Base-by-base conservation (phyloP, 2,797 vertebrate species). In the Acrocephalus scirpaceus region DNA sequence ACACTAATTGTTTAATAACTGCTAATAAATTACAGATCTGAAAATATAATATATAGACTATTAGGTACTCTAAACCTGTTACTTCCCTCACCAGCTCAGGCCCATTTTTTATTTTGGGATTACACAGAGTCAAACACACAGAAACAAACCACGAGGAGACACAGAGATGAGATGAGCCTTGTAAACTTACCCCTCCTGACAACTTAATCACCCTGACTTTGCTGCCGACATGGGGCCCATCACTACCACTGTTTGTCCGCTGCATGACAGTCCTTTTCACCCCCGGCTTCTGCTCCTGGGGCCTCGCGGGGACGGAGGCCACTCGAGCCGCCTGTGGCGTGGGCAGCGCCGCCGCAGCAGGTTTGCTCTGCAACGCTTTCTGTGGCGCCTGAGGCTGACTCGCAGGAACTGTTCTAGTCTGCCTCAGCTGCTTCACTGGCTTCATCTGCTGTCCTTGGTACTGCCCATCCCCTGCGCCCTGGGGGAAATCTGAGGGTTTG, bases 201-300 rank as follows among this genome's bases (percentile, higher is more conserved):
- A 99, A 98, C 97, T 99, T 99, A 97, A 99, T 99, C 86, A 99
- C 98, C 97, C 99, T 98, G 97, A 99, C 98, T 98, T 99, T 99
- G 95, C 98, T 98, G 71, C 98, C 98, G 91, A 98, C 96, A 94
- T 98, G 99, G n/a, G 98, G 98, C 79, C 97, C 97, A 13, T 99
- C 93, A 51, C 96, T 95, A 32, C 93, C 92, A 80, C 97, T 98
- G 97, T 97, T 99, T 79, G 98, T 95, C 65, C 99, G 98, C 97
- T 99, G 99, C 98, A 99, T 99, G 91, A 99, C 99, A 65, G 99
- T 99, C 97, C 99, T 98, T 97, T 99, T 99, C 83, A 98, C 95
- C 1, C 98, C 99, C 0, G 98, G 97, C 96, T 98, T 99, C 81
- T 95, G 92, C 40, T 98, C 98, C 83, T 96, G 98, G 65, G 97